Evolutionary conservation across 1,140 invertebrate genomes (phyloP).

Genomic region (Bombyx mandarina): DNA sequence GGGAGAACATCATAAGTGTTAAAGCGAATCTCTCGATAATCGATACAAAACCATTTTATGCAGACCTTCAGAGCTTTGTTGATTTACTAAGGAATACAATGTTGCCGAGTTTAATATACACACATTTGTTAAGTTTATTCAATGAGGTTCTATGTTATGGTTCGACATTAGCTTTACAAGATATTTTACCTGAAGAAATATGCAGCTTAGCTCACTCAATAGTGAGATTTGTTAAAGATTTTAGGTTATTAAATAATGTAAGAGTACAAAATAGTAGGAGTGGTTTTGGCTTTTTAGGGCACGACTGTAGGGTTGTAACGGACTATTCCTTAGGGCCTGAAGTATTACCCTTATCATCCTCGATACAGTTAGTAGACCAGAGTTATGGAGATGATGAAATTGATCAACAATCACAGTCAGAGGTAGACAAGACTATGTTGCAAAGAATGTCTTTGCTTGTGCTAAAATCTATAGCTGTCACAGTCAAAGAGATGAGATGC

Average conservation of each 20-base stretch:
- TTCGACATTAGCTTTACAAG: constrained; percentile 88
- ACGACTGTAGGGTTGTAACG: constrained; percentile 56
- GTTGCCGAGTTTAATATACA: constrained; percentile 85
- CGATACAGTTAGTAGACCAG: constrained; percentile 52
- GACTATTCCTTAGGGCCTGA: constrained; percentile 51
- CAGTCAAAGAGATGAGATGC: constrained; percentile 89
- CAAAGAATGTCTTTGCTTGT: constrained; percentile 89
- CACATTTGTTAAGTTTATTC: constrained; percentile 85
- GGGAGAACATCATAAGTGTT: constrained; percentile 93
- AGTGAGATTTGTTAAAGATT: constrained; percentile 88
- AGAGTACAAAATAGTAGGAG: constrained; percentile 65
- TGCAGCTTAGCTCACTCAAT: constrained; percentile 87
- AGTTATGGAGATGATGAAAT: constrained; percentile 54
- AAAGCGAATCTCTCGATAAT: constrained; percentile 91
- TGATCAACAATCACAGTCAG: constrained; percentile 33
- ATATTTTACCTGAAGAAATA: constrained; percentile 88
- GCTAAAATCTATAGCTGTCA: constrained; percentile 90
- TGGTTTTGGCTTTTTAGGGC: constrained; percentile 71
- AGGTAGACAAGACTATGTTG: constrained; percentile 79
- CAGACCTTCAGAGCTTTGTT: constrained; percentile 85
- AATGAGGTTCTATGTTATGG: constrained; percentile 93
- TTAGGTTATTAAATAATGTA: constrained; percentile 79
- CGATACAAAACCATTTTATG: constrained; percentile 90
- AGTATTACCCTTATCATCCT: constrained; percentile 37
- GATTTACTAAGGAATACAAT: constrained; percentile 78